Evolutionary conservation across 2,113 vertebrate species (phyloP).

Genomic region (Uria aalge): DNA sequence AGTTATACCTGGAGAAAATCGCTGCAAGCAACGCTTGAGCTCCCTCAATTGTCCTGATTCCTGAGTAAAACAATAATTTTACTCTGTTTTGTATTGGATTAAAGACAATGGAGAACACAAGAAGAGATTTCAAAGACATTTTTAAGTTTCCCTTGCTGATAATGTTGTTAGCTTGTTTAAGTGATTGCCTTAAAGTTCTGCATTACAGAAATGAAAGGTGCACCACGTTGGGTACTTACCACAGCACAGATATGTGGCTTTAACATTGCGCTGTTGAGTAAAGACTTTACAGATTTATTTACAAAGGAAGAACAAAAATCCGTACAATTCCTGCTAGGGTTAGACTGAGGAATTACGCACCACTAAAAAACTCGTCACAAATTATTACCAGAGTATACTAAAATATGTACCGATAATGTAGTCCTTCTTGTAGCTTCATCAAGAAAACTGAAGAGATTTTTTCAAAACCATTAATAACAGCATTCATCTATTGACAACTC

Average conservation of each 20-base stretch:
- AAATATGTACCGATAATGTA: background rate
- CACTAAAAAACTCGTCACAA: background rate
- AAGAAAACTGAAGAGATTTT: background rate
- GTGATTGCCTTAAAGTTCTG: background rate
- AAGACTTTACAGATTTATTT: background rate
- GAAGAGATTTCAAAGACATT: background rate
- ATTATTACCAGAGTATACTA: background rate
- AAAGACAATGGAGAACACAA: background rate
- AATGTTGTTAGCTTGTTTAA: background rate
- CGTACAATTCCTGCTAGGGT: background rate
- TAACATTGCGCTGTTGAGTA: background rate
- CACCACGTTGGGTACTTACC: background rate
- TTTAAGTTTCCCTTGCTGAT: background rate
- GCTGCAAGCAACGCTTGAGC: background rate
- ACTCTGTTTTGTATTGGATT: background rate
- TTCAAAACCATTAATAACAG: background rate
- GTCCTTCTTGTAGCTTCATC: background rate
- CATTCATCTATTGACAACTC: background rate
- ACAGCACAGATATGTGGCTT: background rate
- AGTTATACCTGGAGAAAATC: background rate
- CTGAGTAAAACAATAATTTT: background rate
- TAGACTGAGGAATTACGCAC: background rate
- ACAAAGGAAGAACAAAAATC: background rate
- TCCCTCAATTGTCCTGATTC: background rate
- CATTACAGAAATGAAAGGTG: background rate